Evolutionary conservation across 2,888 invertebrate genomes (phyloP).

Genomic region (Eulithis testata): DNA sequence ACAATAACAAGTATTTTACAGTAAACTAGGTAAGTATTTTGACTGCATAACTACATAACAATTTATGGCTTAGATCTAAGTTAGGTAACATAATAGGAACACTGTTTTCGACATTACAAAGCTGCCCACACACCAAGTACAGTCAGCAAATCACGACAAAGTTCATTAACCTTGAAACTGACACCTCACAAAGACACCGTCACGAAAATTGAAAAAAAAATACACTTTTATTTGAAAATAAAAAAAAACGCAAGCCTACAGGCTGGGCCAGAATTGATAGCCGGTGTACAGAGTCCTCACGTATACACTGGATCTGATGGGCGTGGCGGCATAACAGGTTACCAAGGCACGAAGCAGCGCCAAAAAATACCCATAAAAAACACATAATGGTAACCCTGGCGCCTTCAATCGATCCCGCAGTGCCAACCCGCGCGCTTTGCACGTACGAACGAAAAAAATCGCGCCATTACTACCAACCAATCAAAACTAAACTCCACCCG

Average conservation of each 20-base stretch:
- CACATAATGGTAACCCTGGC: conserved; percentile 81
- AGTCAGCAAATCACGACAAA: conserved; percentile 42
- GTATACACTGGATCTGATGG: conserved; percentile 68
- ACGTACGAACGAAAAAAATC: conserved; percentile 79
- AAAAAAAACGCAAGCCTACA: conserved; percentile 73
- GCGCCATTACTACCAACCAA: conserved; percentile 66
- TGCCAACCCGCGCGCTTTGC: conserved; percentile 76
- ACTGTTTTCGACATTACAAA: background rate
- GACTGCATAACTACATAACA: background rate
- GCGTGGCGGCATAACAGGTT: conserved; percentile 82
- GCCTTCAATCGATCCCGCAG: conserved; percentile 76
- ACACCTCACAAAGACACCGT: conserved; percentile 71
- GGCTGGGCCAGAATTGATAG: conserved; percentile 76
- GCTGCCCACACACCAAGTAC: conserved; percentile 7
- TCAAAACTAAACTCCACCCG: conserved; percentile 57
- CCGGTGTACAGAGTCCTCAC: conserved; percentile 65
- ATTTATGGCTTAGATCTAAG: background rate
- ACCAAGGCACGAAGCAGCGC: conserved; percentile 76
- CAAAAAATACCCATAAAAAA: conserved; percentile 84
- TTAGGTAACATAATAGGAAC: background rate
- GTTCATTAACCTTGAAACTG: conserved; percentile 53
- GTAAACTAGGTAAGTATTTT: background rate
- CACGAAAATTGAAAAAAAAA: conserved; percentile 68
- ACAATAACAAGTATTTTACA: background rate
- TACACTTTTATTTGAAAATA: conserved; percentile 54